phyloP scores from a whole-genome alignment of 2,113 vertebrate genomes.

The Crypturellus undulatus region DNA sequence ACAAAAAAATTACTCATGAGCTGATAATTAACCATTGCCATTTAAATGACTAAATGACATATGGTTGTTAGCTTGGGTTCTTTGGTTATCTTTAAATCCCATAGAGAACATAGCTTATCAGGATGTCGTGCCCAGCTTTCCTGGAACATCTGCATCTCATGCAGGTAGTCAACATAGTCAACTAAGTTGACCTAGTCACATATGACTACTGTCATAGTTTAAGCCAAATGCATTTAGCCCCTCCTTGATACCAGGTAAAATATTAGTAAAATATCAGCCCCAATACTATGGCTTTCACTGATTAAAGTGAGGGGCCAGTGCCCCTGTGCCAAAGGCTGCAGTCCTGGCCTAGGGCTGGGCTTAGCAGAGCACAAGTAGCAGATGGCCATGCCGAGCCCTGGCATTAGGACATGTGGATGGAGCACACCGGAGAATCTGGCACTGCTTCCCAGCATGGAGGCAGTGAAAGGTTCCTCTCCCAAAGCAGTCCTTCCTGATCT shows the following conservation, averaged over 20 bases:
- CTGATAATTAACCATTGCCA: background rate
- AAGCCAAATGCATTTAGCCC: too few relatives aligned
- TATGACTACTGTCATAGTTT: too few relatives aligned
- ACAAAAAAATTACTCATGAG: background rate
- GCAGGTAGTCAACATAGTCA: too few relatives aligned
- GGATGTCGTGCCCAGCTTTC: background rate
- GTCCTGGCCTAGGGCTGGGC: background rate
- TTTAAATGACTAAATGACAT: background rate
- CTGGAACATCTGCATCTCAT: background rate
- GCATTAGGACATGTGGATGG: background rate
- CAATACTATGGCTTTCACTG: background rate
- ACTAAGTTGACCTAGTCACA: too few relatives aligned
- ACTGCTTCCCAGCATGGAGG: background rate
- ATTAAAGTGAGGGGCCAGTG: background rate
- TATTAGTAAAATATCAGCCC: too few relatives aligned
- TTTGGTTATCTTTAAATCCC: slow-evolving; percentile 1
- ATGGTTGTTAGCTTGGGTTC: background rate
- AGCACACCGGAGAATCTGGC: background rate
- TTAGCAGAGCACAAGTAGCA: background rate
- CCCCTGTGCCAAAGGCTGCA: background rate
- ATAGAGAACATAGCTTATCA: background rate
- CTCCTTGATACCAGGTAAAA: too few relatives aligned
- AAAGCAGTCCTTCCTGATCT: background rate
- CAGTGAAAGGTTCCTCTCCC: background rate
- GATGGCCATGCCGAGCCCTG: background rate